Percentiles rank a stretch among this genome's conserved stretches.
These are phyloP conservation scores for Liopterus haemorrhoidalis DNA, from an alignment of 2,888 invertebrate species.

Conservation along the genomic window DNA sequence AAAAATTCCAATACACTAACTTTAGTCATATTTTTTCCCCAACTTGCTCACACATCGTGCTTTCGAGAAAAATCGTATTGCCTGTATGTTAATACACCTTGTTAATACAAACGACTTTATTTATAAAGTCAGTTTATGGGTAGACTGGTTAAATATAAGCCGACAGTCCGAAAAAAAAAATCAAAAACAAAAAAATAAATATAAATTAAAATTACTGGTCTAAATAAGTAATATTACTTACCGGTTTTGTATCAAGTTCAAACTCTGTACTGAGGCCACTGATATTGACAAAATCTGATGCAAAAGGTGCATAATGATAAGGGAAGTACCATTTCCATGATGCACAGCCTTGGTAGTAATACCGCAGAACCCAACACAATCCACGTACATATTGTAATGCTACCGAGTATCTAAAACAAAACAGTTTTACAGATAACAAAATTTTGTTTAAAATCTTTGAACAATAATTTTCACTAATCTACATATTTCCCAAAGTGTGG, in stretches of 20 bases:
- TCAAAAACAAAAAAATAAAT: slow-evolving; percentile 17
- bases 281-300: slow-evolving; percentile 95
- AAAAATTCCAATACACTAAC: too few species aligned
- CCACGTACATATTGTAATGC: slow-evolving; percentile 93
- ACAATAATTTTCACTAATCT: too few species aligned
- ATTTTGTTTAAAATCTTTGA: too few species aligned
- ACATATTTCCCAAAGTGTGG: too few species aligned
- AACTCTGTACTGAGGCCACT: slow-evolving; percentile 80
- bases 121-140: too few species aligned
- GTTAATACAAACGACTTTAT: too few species aligned
- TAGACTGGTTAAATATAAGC: too few species aligned
- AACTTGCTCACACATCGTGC: too few species aligned
- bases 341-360: slow-evolving; percentile 99
- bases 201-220: slow-evolving; percentile 10
- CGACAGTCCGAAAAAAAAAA: too few species aligned
- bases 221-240: slow-evolving; percentile 45
- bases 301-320: slow-evolving; percentile 99
- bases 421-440: neutral
- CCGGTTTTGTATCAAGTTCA: slow-evolving; percentile 81
- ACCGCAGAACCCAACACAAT: slow-evolving; percentile 95
- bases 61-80: too few species aligned
- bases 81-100: too few species aligned
- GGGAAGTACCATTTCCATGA: slow-evolving; percentile 99
- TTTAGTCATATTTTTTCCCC: too few species aligned
- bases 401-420: slow-evolving; percentile 63